Conservation (phyloP, 2,888 invertebrate species). For the Rotaria sp. region DNA sequence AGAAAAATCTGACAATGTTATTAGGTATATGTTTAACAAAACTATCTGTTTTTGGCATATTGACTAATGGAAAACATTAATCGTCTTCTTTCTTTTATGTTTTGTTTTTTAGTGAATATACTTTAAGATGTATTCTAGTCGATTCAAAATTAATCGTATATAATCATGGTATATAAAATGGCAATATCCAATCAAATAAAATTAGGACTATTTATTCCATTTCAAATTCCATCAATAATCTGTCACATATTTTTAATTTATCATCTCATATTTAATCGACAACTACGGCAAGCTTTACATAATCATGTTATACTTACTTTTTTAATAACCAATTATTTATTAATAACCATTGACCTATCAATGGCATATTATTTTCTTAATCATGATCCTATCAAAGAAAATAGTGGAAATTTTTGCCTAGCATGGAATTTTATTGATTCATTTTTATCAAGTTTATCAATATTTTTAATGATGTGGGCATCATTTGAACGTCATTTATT, state of each 20-base stretch:
- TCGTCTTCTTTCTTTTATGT: too few species aligned
- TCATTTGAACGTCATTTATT: background rate
- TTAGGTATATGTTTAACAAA: too few species aligned
- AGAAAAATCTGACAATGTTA: too few species aligned
- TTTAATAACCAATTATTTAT: background rate
- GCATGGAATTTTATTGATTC: background rate
- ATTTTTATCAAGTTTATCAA: background rate
- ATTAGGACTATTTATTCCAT: background rate
- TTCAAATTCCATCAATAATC: background rate
- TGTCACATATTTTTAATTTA: background rate
- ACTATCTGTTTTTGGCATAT: too few species aligned
- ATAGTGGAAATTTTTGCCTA: too few species aligned
- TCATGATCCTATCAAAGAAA: too few species aligned
- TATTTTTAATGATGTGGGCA: background rate
- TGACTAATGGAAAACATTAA: too few species aligned
- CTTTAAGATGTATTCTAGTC: too few species aligned
- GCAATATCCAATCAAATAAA: background rate
- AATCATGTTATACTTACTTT: background rate
- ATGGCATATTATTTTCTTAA: background rate
- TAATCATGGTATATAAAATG: too few species aligned
- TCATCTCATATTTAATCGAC: background rate
- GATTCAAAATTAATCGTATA: too few species aligned
- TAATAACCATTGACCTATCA: background rate
- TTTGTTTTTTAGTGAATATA: too few species aligned
- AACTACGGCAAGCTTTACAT: background rate